These are phyloP conservation scores for Amphiprion percula DNA, from an alignment of 2,113 vertebrate species.

Conservation along the genomic window DNA sequence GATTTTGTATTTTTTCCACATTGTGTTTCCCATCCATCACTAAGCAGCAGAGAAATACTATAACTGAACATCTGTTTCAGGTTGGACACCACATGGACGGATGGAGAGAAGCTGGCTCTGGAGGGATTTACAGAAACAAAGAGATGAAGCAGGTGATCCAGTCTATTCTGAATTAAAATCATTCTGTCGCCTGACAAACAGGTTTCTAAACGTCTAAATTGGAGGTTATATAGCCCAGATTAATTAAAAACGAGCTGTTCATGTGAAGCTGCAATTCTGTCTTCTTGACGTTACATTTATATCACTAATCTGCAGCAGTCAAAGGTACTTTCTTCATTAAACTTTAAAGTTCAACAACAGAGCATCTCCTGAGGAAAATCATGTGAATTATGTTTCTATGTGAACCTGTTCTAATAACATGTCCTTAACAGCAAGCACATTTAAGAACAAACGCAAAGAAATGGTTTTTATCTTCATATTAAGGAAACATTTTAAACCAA, in stretches of 20 bases:
- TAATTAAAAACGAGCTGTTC: conserved; percentile 5
- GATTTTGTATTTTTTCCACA: conserved; percentile 54
- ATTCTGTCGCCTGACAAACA: not conserved
- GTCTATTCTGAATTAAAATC: conserved; percentile 13
- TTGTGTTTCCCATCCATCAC: conserved; percentile 54
- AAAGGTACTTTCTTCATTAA: no score
- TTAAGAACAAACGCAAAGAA: no score
- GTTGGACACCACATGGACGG: conserved; percentile 27
- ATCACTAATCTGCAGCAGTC: no score
- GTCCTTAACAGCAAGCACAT: not conserved
- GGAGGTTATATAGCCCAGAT: conserved; percentile 3
- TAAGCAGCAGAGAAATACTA: conserved; percentile 40
- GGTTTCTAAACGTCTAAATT: not conserved
- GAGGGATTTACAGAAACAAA: conserved; percentile 8
- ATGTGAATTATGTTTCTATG: no score
- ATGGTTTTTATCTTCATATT: no score
- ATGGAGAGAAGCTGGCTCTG: conserved; percentile 19
- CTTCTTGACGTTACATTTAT: not conserved
- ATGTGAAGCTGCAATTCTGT: not conserved
- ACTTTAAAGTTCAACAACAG: no score
- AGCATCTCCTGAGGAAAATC: no score
- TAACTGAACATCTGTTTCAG: conserved; percentile 58
- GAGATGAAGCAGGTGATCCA: conserved; percentile 42
- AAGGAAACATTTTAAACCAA: no score
- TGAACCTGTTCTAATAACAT: no score